Evolutionary conservation across 2,113 vertebrate species (phyloP), one percentile per base, ranked within the genome.

Genomic region (Hippocampus comes): DNA sequence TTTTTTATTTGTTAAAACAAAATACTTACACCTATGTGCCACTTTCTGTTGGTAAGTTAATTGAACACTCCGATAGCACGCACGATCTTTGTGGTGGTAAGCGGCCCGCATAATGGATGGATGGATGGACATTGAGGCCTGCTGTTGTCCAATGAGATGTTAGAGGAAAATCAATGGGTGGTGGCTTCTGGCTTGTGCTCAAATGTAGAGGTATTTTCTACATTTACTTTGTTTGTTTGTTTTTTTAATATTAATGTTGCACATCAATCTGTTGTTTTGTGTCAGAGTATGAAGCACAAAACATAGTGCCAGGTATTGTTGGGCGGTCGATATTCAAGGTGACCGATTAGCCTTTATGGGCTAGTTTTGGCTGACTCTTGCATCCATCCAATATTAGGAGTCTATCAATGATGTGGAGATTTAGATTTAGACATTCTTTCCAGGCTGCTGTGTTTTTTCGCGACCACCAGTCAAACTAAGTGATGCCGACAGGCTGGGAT

Each of bases 401-500:
- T 30, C 49, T 20, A 59, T 59, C 25, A 25, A n/a, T 23, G 63
- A 43, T 11, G 11, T 27, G n/a, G n/a, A 65, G 25, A 64, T 64
- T 42, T 63, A 1, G 30, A 41, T 64, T 43, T 4, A 6, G 34
- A 30, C 18, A 64, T n/a, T 64, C 63, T 23, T 65, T 65, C 41
- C 42, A 42, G 34, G 0, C 69, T 75, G 83, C 78, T 63, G 61
- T 63, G 67, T 38, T 38, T 38, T 17, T 66, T 80, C 48, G 79
- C 67, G 82, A 82, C 66, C 68, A 70, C 49, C 48, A 42, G 76
- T 86, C 79, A 81, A 46, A 73, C 67, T 88, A 89, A 92, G 84
- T 79, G 84, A 92, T 75, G 78, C 72, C 75, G 87, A 83, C 89
- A 90, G 79, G 83, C 79, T 70, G 82, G 76, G 78, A 90, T 84